phyloP scores from a whole-genome alignment of 23 tunicate genomes.

The Ascidia mentula region DNA sequence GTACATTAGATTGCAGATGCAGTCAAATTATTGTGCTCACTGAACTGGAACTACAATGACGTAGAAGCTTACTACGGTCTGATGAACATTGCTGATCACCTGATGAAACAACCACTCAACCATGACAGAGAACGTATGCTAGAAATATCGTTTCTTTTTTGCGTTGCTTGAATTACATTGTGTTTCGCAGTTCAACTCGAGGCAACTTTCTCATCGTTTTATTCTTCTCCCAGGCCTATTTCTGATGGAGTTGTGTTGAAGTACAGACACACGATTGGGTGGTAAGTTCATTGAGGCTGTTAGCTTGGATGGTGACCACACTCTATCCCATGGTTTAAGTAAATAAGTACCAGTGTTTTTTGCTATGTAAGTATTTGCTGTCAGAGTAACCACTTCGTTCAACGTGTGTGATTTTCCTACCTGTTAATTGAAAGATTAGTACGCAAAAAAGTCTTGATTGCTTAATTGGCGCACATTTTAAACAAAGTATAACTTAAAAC shows the following conservation, averaged over 20 bases:
- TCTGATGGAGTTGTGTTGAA: conserved; percentile 58
- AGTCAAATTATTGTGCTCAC: conserved; percentile 42
- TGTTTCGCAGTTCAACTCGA: conserved; percentile 53
- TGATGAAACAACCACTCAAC: conserved; percentile 59
- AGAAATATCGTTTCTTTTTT: not conserved
- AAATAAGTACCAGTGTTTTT: too few species aligned
- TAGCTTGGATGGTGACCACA: too few species aligned
- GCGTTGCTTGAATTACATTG: not conserved
- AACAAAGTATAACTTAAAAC: not conserved
- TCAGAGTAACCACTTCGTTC: too few species aligned
- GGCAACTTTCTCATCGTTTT: conserved; percentile 65
- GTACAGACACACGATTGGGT: conserved; percentile 49
- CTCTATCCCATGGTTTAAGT: too few species aligned
- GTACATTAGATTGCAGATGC: conserved; percentile 65
- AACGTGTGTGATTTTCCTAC: too few species aligned
- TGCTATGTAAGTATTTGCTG: too few species aligned
- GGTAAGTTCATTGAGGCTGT: conserved; percentile 58
- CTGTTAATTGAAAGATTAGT: too few species aligned
- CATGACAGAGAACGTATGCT: conserved; percentile 57
- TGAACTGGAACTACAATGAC: conserved; percentile 76
- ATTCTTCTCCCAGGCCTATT: conserved; percentile 50
- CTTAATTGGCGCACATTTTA: too few species aligned
- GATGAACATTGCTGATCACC: conserved; percentile 52
- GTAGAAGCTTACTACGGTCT: conserved; percentile 47
- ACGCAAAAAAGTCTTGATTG: too few species aligned